These are phyloP conservation scores for Dolomedes plantarius DNA, from an alignment of 2,888 invertebrate species.

Conservation along the genomic window DNA sequence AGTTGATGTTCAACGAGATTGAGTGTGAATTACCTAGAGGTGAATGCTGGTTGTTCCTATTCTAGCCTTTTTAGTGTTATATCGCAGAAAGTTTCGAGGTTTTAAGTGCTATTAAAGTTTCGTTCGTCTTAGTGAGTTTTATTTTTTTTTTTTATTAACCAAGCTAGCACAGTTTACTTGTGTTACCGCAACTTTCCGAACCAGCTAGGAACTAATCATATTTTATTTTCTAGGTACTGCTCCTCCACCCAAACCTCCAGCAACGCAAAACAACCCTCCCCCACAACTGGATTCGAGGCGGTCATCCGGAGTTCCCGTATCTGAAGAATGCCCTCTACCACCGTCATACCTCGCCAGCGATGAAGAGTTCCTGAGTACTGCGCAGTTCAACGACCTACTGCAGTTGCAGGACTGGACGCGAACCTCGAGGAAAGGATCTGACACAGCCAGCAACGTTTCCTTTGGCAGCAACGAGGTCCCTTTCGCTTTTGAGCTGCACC, in stretches of 20 bases:
- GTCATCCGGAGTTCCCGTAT: constrained; percentile 29
- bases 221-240: background rate
- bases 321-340: constrained; percentile 22
- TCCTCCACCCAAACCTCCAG: background rate
- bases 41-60: no score
- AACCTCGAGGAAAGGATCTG: constrained; percentile 71
- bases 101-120: no score
- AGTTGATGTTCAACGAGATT: no score
- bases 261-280: background rate
- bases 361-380: constrained; percentile 62
- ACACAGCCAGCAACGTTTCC: constrained; percentile 74
- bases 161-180: no score
- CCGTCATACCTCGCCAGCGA: constrained; percentile 57
- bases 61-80: no score
- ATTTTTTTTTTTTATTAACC: no score
- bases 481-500: constrained; percentile 76
- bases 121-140: no score
- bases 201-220: no score
- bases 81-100: no score
- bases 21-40: no score
- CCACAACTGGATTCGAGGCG: constrained; percentile 43
- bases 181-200: no score
- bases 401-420: constrained; percentile 66
- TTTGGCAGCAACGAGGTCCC: constrained; percentile 74
- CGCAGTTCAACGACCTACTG: constrained; percentile 58